A percentile compares a stretch with the other conserved stretches of the same genome.
Conservation (phyloP, 1,140 invertebrate genomes). For the Venturia canescens region DNA sequence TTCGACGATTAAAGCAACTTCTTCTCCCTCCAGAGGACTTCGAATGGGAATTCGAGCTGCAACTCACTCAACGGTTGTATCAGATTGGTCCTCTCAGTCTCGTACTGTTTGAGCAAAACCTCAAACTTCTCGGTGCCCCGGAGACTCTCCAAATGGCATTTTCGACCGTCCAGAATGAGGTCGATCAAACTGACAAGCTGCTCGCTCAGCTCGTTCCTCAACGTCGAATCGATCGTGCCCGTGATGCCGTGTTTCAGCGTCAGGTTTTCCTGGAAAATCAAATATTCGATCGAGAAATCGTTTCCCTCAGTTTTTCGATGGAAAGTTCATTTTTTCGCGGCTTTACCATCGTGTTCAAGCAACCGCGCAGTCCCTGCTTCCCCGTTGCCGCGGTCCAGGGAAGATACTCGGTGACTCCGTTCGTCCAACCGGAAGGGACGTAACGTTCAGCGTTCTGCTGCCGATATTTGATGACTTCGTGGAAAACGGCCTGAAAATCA, state of each 20-base stretch:
- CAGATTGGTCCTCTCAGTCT: conserved; percentile 81
- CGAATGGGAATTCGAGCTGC: not conserved
- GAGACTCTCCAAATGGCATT: conserved; percentile 84
- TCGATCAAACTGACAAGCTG: conserved; percentile 87
- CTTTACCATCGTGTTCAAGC: conserved; percentile 76
- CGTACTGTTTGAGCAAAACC: conserved; percentile 81
- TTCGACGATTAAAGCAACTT: too few relatives aligned
- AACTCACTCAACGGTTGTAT: conserved; percentile 79
- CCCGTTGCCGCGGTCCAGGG: conserved; percentile 82
- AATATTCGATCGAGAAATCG: not conserved
- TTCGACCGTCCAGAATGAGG: conserved; percentile 86
- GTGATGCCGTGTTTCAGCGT: conserved; percentile 80
- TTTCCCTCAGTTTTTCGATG: not conserved
- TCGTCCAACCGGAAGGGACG: conserved; percentile 68
- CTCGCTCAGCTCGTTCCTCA: conserved; percentile 80
- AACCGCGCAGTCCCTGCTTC: conserved; percentile 76
- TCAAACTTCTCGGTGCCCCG: conserved; percentile 79
- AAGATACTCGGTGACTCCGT: conserved; percentile 77
- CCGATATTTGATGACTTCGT: conserved; percentile 80
- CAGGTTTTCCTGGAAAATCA: conserved; percentile 73
- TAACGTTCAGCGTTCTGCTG: conserved; percentile 78
- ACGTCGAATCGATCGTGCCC: conserved; percentile 75
- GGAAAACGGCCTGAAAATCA: conserved; percentile 75
- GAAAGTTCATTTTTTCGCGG: not conserved
- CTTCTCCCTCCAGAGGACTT: too few relatives aligned